Conservation (phyloP, 2,113 vertebrate species). For the Oophaga pumilio region DNA sequence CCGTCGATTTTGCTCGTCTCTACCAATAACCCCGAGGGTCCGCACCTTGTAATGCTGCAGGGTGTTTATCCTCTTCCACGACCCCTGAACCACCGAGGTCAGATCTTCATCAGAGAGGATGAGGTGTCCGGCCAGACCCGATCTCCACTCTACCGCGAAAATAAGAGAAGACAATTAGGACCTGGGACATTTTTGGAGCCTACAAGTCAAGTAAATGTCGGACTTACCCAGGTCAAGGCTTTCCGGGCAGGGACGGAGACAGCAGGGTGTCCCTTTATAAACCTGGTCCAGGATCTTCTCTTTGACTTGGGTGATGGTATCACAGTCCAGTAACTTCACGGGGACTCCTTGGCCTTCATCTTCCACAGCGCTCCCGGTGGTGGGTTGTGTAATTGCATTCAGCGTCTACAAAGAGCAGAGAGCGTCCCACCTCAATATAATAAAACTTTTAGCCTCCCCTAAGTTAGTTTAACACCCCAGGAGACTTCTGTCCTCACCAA, state of each 20-base stretch:
- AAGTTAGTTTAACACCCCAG: not conserved
- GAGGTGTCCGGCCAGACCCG: conserved; percentile 92
- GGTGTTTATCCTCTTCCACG: conserved; percentile 95
- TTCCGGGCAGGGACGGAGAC: conserved; percentile 87
- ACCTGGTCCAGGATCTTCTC: conserved; percentile 97
- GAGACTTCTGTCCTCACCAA: conserved; percentile 75
- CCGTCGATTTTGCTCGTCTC: too few species aligned
- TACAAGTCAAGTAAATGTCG: not conserved
- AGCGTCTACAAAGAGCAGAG: conserved; percentile 76
- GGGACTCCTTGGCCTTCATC: conserved; percentile 84
- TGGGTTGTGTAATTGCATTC: conserved; percentile 83
- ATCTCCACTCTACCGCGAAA: conserved; percentile 86
- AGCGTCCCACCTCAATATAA: not conserved
- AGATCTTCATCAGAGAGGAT: conserved; percentile 96
- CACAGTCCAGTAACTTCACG: conserved; percentile 91
- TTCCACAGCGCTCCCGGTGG: conserved; percentile 68
- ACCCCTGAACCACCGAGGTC: conserved; percentile 92
- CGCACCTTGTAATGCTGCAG: conserved; percentile 96
- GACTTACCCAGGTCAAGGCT: conserved; percentile 91
- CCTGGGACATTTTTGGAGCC: not conserved
- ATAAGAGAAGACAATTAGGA: not conserved
- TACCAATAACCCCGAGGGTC: not conserved
- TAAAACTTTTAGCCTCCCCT: not conserved
- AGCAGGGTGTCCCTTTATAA: conserved; percentile 89
- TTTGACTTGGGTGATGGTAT: conserved; percentile 96